These are phyloP conservation scores for fruit fly (Drosophila melanogaster) DNA, from an alignment of 1,140 invertebrate species.

Conservation along the genomic window DNA sequence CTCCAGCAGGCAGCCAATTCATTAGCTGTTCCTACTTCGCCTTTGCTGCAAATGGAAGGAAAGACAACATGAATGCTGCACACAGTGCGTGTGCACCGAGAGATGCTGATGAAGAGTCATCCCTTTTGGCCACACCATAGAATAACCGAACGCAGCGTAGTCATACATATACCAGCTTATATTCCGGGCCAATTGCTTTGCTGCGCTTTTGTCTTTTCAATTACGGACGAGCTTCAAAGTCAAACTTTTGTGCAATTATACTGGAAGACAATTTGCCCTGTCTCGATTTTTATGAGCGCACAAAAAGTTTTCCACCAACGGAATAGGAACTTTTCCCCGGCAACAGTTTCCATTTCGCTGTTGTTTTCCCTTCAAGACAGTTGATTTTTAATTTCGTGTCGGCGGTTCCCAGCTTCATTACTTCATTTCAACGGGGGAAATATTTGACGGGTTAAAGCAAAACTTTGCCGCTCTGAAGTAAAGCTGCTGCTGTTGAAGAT, in stretches of 20 bases:
- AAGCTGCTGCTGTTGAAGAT: constrained; percentile 12
- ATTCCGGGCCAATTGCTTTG: constrained; percentile 25
- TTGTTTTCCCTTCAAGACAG: constrained; percentile 30
- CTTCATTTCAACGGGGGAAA: constrained; percentile 8
- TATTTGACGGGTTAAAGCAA: constrained; percentile 53
- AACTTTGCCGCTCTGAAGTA: constrained; percentile 24
- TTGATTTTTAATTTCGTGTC: constrained; percentile 49
- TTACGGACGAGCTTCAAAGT: constrained; percentile 49
- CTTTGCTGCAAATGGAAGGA: constrained; percentile 8
- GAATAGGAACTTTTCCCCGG: constrained; percentile 17
- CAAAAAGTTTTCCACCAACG: constrained; percentile 23
- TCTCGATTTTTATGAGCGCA: constrained; percentile 46
- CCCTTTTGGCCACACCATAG: not conserved
- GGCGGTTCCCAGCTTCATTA: constrained; percentile 14
- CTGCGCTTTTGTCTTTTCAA: constrained; percentile 62
- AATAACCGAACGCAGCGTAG: not conserved
- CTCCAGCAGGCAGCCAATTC: constrained; percentile 42
- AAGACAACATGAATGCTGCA: constrained; percentile 29
- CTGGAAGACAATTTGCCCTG: constrained; percentile 51
- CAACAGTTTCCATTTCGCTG: constrained; percentile 29
- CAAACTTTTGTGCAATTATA: constrained; percentile 57
- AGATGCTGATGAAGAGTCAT: constrained; percentile 28
- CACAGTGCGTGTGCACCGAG: constrained; percentile 15
- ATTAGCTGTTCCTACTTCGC: constrained; percentile 17
- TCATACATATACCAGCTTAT: constrained; percentile 3